phyloP scores from a whole-genome alignment of 1,140 invertebrate genomes.

The Elymnias hypermnestra region DNA sequence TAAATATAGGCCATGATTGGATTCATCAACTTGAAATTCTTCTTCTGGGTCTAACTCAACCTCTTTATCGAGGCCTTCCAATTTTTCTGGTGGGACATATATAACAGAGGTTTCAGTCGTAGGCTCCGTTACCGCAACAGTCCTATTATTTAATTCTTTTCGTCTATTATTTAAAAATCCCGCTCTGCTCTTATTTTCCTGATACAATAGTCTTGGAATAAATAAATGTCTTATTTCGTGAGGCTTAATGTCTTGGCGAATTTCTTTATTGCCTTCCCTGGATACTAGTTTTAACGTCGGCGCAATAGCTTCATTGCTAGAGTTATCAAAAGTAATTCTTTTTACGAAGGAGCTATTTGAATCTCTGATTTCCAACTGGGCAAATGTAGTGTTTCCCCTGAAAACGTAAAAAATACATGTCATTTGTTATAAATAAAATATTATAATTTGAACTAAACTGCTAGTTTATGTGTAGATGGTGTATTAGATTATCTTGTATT shows the following conservation, averaged over 20 bases:
- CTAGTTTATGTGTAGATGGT: too few relatives aligned
- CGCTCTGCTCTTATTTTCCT: constrained; percentile 61
- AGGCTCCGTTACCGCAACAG: constrained; percentile 29
- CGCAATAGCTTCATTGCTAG: constrained; percentile 46
- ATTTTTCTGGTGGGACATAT: constrained; percentile 63
- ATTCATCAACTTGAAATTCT: constrained; percentile 74
- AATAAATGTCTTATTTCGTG: constrained; percentile 64
- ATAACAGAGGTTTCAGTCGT: constrained; percentile 48
- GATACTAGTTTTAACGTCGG: constrained; percentile 50
- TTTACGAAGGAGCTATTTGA: constrained; percentile 60
- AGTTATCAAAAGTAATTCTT: constrained; percentile 60
- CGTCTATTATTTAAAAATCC: constrained; percentile 64
- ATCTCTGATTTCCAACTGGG: constrained; percentile 66
- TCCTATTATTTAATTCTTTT: constrained; percentile 48
- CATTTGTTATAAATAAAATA: too few relatives aligned
- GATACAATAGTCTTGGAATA: constrained; percentile 51
- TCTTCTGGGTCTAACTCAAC: constrained; percentile 69
- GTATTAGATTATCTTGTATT: too few relatives aligned
- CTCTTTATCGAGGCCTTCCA: constrained; percentile 64
- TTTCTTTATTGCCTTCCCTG: constrained; percentile 54
- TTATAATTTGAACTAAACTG: too few relatives aligned
- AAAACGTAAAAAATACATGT: constrained; percentile 32
- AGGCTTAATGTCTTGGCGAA: constrained; percentile 56
- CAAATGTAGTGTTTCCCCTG: constrained; percentile 66
- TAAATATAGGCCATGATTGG: constrained; percentile 70